phyloP scores from a whole-genome alignment of 2,888 invertebrate species.

The Chrysodeixis includens region DNA sequence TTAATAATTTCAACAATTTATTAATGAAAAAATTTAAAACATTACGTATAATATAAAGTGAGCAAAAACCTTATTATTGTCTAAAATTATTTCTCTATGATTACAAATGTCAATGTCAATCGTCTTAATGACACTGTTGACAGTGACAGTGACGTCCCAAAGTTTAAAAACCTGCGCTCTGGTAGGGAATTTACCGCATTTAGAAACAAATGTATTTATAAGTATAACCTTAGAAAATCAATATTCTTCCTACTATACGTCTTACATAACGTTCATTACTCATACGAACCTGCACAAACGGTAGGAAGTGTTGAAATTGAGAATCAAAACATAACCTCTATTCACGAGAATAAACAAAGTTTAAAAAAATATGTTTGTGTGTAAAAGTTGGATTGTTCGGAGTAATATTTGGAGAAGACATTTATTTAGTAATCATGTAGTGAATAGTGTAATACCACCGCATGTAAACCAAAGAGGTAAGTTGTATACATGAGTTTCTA shows the following conservation, averaged over 20 bases:
- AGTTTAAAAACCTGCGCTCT: not conserved
- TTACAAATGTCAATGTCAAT: not conserved
- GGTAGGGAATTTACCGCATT: slow-evolving; percentile 39
- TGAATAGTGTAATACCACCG: slow-evolving; percentile 6
- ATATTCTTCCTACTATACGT: not conserved
- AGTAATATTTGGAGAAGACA: slow-evolving; percentile 30
- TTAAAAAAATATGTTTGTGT: slow-evolving; percentile 43
- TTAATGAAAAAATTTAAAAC: too few species aligned
- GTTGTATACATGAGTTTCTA: slow-evolving; percentile 23
- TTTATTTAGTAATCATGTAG: slow-evolving; percentile 28
- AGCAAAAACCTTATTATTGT: too few species aligned
- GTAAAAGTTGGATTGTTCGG: slow-evolving; percentile 31
- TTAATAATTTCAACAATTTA: too few species aligned
- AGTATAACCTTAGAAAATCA: not conserved
- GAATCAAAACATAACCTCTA: slow-evolving; percentile 51
- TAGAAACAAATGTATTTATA: slow-evolving; percentile 10
- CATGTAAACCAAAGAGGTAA: slow-evolving; percentile 42
- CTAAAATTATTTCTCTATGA: not conserved
- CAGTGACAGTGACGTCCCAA: slow-evolving; percentile 7
- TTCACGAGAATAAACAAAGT: slow-evolving; percentile 17
- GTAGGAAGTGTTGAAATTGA: slow-evolving; percentile 11
- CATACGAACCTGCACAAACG: slow-evolving; percentile 6
- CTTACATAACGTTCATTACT: not conserved
- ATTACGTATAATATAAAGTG: too few species aligned
- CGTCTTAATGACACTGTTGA: not conserved